phyloP scores from a whole-genome alignment of 2,113 vertebrate genomes.

The Mustelus asterias region DNA sequence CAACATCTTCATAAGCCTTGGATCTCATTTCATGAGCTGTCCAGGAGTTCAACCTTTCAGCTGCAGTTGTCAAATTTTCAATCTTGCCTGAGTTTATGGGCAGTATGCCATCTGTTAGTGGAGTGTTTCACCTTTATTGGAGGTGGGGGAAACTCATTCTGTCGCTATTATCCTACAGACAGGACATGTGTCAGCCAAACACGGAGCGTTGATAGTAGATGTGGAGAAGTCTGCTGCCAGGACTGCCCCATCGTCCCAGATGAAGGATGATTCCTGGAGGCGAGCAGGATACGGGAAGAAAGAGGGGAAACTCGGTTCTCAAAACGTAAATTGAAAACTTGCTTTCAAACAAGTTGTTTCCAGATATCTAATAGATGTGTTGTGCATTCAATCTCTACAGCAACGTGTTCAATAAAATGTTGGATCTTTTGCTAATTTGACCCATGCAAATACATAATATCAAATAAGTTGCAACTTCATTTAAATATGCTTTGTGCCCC shows the following conservation, averaged over 20 bases:
- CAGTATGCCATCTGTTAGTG: conserved; percentile 17
- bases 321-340: conserved; percentile 33
- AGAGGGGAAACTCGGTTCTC: conserved; percentile 35
- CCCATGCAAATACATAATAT: not conserved
- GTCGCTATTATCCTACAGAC: conserved; percentile 35
- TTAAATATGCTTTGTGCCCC: not conserved
- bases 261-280: conserved; percentile 37
- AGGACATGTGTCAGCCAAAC: conserved; percentile 30
- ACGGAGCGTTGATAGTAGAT: conserved; percentile 31
- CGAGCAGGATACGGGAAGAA: conserved; percentile 35
- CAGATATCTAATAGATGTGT: conserved; percentile 25
- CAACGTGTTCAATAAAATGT: not conserved
- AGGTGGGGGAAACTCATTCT: conserved; percentile 23
- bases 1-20: not conserved
- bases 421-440: not conserved
- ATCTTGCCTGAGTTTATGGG: not conserved
- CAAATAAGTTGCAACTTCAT: not conserved
- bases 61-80: conserved; percentile 1
- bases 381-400: conserved; percentile 17
- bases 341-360: conserved; percentile 25
- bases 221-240: conserved; percentile 33
- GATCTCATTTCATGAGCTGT: not conserved
- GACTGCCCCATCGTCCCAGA: conserved; percentile 35
- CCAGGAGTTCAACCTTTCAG: not conserved
- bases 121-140: not conserved